A percentile compares a stretch with the other conserved stretches of the same genome.
These are phyloP conservation scores for Drosophila sordidula DNA, from an alignment of 2,888 invertebrate genomes.

Conservation along the genomic window DNA sequence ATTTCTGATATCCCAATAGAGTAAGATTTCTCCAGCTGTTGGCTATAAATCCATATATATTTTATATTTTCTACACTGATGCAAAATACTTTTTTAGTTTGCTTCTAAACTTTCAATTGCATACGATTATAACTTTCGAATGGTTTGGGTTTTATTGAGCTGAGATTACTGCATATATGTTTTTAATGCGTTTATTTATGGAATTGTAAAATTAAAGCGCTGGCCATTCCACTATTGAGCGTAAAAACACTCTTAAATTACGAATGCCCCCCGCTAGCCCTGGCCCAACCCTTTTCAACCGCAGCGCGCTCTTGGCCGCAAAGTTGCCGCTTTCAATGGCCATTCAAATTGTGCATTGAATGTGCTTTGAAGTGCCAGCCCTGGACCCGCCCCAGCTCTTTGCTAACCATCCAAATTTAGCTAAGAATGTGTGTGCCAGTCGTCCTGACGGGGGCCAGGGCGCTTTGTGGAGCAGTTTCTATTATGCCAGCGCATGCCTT, in stretches of 20 bases:
- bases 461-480: slow-evolving; percentile 44
- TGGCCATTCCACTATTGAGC: slow-evolving; percentile 19
- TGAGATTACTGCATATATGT: slow-evolving; percentile 16
- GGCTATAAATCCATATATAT: not conserved
- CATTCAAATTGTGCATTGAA: slow-evolving; percentile 62
- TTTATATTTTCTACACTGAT: not conserved
- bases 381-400: not conserved
- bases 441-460: no score
- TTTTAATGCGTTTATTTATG: slow-evolving; percentile 53
- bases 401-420: slow-evolving; percentile 30
- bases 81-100: not conserved
- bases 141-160: slow-evolving; percentile 5
- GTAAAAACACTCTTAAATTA: slow-evolving; percentile 21
- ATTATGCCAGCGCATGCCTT: slow-evolving; percentile 66
- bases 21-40: slow-evolving; percentile 6
- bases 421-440: slow-evolving; percentile 9
- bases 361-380: slow-evolving; percentile 41
- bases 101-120: not conserved
- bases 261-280: not conserved
- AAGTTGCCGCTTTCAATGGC: slow-evolving; percentile 40
- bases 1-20: not conserved
- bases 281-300: not conserved
- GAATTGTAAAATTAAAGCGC: slow-evolving; percentile 31
- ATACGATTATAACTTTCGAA: slow-evolving; percentile 2
- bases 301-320: slow-evolving; percentile 8